Conservation (phyloP, 2,888 invertebrate species). For the Macrophya alboannulata region DNA sequence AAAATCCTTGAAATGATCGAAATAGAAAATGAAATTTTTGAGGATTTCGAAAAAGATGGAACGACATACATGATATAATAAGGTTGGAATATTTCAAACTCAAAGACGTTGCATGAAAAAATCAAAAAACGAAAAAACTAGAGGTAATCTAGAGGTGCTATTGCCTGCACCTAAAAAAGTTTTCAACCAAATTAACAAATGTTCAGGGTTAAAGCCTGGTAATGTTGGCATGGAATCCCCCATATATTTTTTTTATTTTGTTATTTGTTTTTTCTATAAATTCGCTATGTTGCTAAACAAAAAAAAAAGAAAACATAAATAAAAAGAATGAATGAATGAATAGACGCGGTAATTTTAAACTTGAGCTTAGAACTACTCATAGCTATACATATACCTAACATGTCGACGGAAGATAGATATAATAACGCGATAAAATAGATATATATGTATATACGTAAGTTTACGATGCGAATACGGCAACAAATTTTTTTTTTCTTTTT, state of each 20-base stretch:
- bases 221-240: no score
- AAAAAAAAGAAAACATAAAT: background rate
- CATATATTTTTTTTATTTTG: background rate
- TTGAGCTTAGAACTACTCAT: background rate
- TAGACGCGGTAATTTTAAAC: background rate
- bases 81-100: no score
- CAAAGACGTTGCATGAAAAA: background rate
- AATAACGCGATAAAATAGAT: slow-evolving; percentile 8
- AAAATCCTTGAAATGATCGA: no score
- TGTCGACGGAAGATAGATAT: background rate
- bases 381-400: background rate
- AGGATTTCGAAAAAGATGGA: no score
- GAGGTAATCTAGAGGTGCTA: no score
- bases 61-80: no score
- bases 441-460: background rate
- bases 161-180: no score
- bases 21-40: no score
- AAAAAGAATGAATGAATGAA: background rate
- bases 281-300: no score
- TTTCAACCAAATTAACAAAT: no score
- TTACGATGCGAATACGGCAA: background rate
- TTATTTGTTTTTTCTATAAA: background rate
- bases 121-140: background rate
- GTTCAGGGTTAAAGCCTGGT: no score
- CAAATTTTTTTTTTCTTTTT: background rate